Base-by-base conservation (phyloP, 1,140 invertebrate genomes). In the Drosophila tsacasi region DNA sequence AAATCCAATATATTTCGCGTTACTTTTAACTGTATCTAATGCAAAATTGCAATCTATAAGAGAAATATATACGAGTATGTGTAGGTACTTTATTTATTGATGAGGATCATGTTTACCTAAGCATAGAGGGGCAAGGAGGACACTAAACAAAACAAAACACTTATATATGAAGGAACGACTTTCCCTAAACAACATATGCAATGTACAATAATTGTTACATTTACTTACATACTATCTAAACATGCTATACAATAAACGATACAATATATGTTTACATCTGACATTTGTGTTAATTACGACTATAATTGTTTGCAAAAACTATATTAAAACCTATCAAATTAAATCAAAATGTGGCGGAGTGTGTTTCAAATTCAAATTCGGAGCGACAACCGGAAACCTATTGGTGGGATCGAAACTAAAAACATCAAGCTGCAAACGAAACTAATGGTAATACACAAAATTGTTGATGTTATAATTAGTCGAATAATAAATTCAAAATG, bases 391-490 rank as follows among this genome's bases (percentile, higher is more conserved):
- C 47, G 47, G 47, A 57, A 49, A 76, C 27, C 42, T 64, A 67
- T 78, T 78, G 68, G 67, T 74, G 61, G 59, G 47, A 62, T 55
- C 46, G 46, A 46, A 64, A 64, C 46, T 44, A 72, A 69, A 66
- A 66, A 66, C 39, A 73, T 50, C 47, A 50, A 27, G 47, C 15
- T 17, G 30, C 47, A 54, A 62, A 71, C 50, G 50, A 89, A 79
- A 84, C 74, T 81, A 90, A 69, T 90, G 69, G 81, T 83, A 90
- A 72, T 81, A 89, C 81, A 90, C 69, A 84, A 80, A 84, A 84
- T 78, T 90, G 85, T 89, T 89, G 83, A 87, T 87, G 84, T 87
- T 87, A 87, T 87, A 78, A 89, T 87, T 89, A 89, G 84, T 87
- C 84, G 69, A 75, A 87, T 67, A 75, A 87, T 81, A 77, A 82